Evolutionary conservation across 2,113 vertebrate genomes (phyloP), one percentile per base, ranked within the genome.

Genomic region (Sturnus vulgaris): DNA sequence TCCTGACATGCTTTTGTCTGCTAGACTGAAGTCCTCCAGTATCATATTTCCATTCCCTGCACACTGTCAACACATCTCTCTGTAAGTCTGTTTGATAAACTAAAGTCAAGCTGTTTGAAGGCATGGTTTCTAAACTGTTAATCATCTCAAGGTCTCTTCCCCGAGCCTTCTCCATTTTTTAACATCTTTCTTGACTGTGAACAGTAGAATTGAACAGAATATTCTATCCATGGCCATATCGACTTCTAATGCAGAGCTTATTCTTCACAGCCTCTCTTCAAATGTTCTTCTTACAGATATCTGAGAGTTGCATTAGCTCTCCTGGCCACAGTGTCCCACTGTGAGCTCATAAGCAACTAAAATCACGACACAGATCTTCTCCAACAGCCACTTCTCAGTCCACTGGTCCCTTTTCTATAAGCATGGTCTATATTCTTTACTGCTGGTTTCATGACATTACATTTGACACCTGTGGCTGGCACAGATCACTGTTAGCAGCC

Each of bases 1-100:
- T 68, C 88, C 75, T 84, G 86, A 91, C 65, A 30, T 64, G 52
- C 53, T 79, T 93, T 94, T 92, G 64, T 92, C 94, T 97, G 92
- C 72, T 75, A 56, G 35, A 40, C 64, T 92, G 64, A 52, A 92
- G 40, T 46, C 61, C 56, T 84, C n/a, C n/a, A 84, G 69, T 60
- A 94, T 93, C 80, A 91, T 2, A 1, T 94, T 94, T 92, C 94
- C 84, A 83, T 25, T 94, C 90, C 92, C 76, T 84, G 77, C 49
- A 79, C 37, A 70, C 28, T 97, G 72, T 91, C 92, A 96, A 71
- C 88, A 82, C 17, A 63, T 56, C 19, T 24, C 57, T 78, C 49
- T 52, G 72, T 82, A 89, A 86, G 81, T 90, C 88, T 70, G 33
- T 53, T 63, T 73, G 79, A 94, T 77, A 90, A 97, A 88, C 64